phyloP scores from a whole-genome alignment of 2,888 invertebrate genomes.

The Agapostemon virescens region DNA sequence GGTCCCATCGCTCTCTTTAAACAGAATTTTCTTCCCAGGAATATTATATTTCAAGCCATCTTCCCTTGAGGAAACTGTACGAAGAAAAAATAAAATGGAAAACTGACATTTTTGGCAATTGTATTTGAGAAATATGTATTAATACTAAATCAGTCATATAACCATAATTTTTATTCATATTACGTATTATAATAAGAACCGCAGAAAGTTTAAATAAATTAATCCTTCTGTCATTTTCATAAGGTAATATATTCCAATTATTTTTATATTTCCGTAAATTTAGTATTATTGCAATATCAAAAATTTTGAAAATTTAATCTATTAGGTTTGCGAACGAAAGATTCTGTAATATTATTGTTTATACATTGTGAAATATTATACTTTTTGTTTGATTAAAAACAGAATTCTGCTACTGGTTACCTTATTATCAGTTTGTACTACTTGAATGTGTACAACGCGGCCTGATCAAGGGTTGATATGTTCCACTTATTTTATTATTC shows the following conservation, averaged over 20 bases:
- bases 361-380: neutral
- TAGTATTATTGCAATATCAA: too few species aligned
- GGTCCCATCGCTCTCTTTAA: slow-evolving; percentile 4
- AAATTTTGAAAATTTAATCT: too few species aligned
- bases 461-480: neutral
- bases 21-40: neutral
- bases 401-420: neutral
- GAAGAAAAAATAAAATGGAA: neutral
- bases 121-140: neutral
- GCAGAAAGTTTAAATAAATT: too few species aligned
- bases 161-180: too few species aligned
- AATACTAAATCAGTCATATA: too few species aligned
- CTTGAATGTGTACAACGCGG: neutral
- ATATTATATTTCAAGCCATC: neutral
- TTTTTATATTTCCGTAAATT: too few species aligned
- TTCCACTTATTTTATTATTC: neutral
- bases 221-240: too few species aligned
- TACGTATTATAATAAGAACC: too few species aligned
- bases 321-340: neutral
- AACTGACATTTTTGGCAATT: too few species aligned
- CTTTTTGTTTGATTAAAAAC: too few species aligned
- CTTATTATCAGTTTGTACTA: neutral
- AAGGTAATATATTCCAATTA: too few species aligned
- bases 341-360: neutral
- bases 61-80: neutral